These are phyloP conservation scores for Drosophila lacteicornis DNA, from an alignment of 1,140 invertebrate genomes.

Conservation along the genomic window DNA sequence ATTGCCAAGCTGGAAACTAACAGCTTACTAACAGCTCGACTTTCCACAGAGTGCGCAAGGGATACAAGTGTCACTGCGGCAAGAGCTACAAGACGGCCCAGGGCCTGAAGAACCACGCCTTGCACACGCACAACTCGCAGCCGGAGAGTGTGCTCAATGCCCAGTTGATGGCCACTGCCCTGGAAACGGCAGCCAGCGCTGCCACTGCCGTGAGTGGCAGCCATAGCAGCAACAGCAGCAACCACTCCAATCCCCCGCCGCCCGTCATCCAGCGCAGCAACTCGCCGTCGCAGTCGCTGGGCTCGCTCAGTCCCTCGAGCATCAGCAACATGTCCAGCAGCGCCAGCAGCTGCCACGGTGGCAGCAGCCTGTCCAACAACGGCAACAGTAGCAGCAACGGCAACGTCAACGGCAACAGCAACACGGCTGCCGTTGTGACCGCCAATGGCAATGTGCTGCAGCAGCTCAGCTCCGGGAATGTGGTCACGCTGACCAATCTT, in stretches of 20 bases:
- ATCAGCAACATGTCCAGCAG: constrained; percentile 84
- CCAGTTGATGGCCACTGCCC: constrained; percentile 62
- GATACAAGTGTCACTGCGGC: constrained; percentile 92
- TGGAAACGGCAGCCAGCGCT: constrained; percentile 25
- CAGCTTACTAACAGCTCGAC: constrained; percentile 16
- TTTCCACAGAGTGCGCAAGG: constrained; percentile 89
- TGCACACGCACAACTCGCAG: constrained; percentile 86
- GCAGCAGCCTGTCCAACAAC: constrained; percentile 60
- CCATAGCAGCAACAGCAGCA: constrained; percentile 23
- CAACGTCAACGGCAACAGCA: constrained; percentile 4
- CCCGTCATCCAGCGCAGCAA: constrained; percentile 72
- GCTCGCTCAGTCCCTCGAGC: constrained; percentile 82
- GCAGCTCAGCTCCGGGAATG: constrained; percentile 67
- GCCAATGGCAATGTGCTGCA: constrained; percentile 62
- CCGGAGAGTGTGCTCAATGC: constrained; percentile 74
- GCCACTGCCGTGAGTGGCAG: constrained; percentile 24
- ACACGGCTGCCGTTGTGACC: constrained; percentile 26
- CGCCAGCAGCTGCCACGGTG: constrained; percentile 78
- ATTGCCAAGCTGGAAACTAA: constrained; percentile 63
- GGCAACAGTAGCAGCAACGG: constrained; percentile 27
- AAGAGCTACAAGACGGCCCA: constrained; percentile 93
- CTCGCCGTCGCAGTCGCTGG: constrained; percentile 81
- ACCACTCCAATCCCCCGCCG: constrained; percentile 39
- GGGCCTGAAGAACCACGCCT: constrained; percentile 90
- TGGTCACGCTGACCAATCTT: constrained; percentile 71